Evolutionary conservation across 2,113 vertebrate genomes (phyloP), one percentile per base, ranked within the genome.

Genomic region (Nyctereutes procyonoides): DNA sequence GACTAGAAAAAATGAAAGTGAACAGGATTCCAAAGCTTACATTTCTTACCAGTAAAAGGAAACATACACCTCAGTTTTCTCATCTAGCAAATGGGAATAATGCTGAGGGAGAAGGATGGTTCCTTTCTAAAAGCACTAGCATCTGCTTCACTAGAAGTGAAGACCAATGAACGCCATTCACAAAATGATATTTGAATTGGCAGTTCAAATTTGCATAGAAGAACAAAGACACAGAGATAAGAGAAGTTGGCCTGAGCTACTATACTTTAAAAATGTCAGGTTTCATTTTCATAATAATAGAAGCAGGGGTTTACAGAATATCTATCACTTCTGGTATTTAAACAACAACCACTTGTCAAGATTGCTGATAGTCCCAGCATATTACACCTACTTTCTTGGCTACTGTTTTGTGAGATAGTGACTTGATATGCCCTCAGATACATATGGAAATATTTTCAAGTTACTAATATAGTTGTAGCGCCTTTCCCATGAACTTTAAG

Each of bases 401-500:
- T 96, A 35, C 60, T 98, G 73, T 85, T 98, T 88, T 94, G 32
- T 48, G 32, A 98, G 43, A 24, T 1, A 95, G 2, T 63, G 81
- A 95, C 86, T 95, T 87, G 24, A 82, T 96, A 84, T 97, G 62
- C 93, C 97, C 95, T 98, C 58, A 96, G 71, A 97, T 58, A 96
- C 30, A 81, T 5, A 15, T 53, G 53, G 71, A 98, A 98, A 95
- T 96, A 96, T 98, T 98, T 98, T 97, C 90, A 96, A 93, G 93
- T 96, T 79, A 97, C 92, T 96, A 77, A 82, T 79, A 96, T 20
- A 97, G 90, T 88, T 98, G 98, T 96, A 98, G 76, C 90, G 80
- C 20, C 38, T 96, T 98, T 98, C 89, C 89, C 90, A 80, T 97
- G 96, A 99, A 98, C 97, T 98, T 98, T 97, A 95, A 98, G 97